Evolutionary conservation across 1,140 invertebrate species (phyloP), one percentile per base, ranked within the genome.

Genomic region (Lasioglossum albipes): DNA sequence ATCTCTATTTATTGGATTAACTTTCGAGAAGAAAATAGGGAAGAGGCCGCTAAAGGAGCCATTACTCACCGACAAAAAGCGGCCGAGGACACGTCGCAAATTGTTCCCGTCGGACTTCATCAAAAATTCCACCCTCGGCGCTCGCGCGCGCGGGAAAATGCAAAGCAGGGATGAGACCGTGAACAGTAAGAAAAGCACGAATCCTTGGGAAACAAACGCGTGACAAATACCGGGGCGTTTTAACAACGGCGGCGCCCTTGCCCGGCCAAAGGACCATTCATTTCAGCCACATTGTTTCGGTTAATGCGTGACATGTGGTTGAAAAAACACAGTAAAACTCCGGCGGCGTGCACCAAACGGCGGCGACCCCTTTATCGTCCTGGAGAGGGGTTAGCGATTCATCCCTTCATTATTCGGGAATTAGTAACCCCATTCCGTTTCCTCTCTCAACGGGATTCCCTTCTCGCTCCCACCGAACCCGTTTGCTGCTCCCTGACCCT

Each of bases 361-460:
- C 20, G n/a, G 72, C n/a, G 75, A 71, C 78, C 77, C 82, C 75
- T 86, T 84, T 68, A 85, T 75, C 71, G 59, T 67, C 79, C 87
- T 5, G 82, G 67, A 84, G 87, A 90, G 87, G 89, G 91, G 73
- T 88, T 88, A 82, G 85, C 89, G 89, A 92, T 92, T 92, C 90
- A 90, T 91, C 88, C 91, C 90, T 93, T 93, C 92, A 93, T 93
- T 92, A 92, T 92, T 91, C 89, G 88, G 87, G 90, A 93, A 93
- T 92, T 93, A 93, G 92, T 92, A 92, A 92, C 92, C 92, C 91
- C 89, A 89, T 91, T 92, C 90, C 89, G 74, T 83, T 86, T 78
- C 86, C 59, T 75, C 62, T 65, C 75, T 61, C 75, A 18, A 62
- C 52, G 64, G 45, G 64, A 49, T 76, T 66, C 59, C 20, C 67